These are phyloP conservation scores for Ametastegia equiseti DNA, from an alignment of 2,888 invertebrate species.

Conservation along the genomic window DNA sequence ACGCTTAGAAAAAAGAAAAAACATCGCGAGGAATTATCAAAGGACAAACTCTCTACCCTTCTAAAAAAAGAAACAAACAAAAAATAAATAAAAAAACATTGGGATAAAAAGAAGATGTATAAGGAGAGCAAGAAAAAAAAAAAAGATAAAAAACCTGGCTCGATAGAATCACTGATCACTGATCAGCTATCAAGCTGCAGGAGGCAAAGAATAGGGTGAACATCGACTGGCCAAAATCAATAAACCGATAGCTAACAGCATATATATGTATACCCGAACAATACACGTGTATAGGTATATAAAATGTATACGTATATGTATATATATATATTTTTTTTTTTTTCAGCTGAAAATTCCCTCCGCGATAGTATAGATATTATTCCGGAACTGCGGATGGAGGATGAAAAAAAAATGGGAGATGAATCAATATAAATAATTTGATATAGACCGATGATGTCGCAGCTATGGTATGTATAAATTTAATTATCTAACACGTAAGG, in stretches of 20 bases:
- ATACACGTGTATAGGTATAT: no score
- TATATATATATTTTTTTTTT: no score
- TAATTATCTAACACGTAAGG: not conserved
- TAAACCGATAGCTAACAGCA: not conserved
- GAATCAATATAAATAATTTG: no score
- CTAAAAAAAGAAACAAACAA: not conserved
- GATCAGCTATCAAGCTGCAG: not conserved
- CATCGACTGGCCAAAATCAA: not conserved
- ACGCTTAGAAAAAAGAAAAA: not conserved
- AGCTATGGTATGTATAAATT: no score
- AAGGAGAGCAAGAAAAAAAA: not conserved
- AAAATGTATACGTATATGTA: no score
- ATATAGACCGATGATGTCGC: no score
- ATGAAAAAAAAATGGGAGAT: no score
- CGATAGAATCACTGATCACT: constrained; percentile 8
- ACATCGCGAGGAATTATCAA: not conserved
- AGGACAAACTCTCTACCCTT: not conserved
- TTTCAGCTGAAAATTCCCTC: not conserved
- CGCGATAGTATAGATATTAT: no score
- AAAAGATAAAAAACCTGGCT: not conserved
- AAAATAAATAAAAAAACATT: not conserved
- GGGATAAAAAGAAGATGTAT: no score
- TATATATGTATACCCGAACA: no score
- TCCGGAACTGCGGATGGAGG: not conserved
- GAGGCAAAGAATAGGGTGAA: not conserved